These are phyloP conservation scores for Macroglossus sobrinus DNA, from an alignment of 2,113 vertebrate genomes.

Conservation along the genomic window DNA sequence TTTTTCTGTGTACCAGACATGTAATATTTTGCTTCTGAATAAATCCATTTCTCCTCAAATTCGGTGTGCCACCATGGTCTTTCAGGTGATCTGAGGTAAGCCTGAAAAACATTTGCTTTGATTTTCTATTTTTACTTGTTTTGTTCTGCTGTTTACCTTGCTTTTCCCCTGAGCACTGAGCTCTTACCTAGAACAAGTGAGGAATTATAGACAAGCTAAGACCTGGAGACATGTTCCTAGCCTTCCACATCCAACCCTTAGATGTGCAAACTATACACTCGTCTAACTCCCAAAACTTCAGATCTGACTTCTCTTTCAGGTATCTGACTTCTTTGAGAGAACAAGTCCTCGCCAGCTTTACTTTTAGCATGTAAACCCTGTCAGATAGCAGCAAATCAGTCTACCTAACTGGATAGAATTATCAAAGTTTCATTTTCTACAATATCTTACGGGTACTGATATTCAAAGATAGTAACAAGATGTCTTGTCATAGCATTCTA, in stretches of 20 bases:
- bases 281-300: neutral
- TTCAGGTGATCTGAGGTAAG: neutral
- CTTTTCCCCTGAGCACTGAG: neutral
- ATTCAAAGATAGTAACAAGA: neutral
- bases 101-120: neutral
- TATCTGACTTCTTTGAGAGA: neutral
- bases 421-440: neutral
- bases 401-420: neutral
- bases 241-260: neutral
- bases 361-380: neutral
- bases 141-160: neutral
- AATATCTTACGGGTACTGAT: neutral
- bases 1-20: neutral
- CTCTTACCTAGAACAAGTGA: neutral
- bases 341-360: neutral
- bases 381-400: neutral
- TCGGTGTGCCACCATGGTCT: neutral
- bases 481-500: neutral
- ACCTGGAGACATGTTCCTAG: neutral
- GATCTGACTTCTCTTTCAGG: fast-evolving
- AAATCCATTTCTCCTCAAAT: neutral
- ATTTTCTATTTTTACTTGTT: neutral
- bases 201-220: neutral
- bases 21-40: neutral
- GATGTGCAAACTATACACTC: neutral